Evolutionary conservation across 2,113 vertebrate genomes (phyloP).

Genomic region (Sorex fumeus): DNA sequence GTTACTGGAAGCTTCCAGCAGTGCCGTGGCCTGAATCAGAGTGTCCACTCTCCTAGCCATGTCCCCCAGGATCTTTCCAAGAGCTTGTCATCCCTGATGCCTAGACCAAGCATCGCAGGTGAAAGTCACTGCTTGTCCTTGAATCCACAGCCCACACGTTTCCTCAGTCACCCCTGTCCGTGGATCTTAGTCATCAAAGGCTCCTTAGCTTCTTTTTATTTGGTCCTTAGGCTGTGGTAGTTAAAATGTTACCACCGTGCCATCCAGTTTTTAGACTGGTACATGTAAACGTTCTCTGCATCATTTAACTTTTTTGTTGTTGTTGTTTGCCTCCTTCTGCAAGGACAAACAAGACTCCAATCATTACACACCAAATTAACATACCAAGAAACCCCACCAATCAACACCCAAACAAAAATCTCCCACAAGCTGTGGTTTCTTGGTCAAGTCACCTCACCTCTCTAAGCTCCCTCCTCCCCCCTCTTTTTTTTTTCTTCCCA

Average conservation of each 20-base stretch:
- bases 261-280: not conserved
- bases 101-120: not conserved
- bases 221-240: not conserved
- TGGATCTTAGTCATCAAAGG: too few species aligned
- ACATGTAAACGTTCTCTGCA: not conserved
- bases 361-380: not conserved
- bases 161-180: not conserved
- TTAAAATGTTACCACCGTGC: not conserved
- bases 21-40: not conserved
- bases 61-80: not conserved
- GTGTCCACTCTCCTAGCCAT: not conserved
- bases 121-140: not conserved
- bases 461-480: not conserved
- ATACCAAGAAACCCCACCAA: not conserved
- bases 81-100: not conserved
- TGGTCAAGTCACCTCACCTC: not conserved
- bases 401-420: not conserved
- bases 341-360: constrained; percentile 3
- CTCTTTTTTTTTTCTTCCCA: not conserved
- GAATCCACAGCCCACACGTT: not conserved
- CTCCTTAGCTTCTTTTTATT: not conserved
- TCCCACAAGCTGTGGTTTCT: not conserved
- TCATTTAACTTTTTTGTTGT: not conserved
- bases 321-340: not conserved
- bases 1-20: not conserved